Conservation (phyloP, 2,113 vertebrate species). For the Craseonycteris thonglongyai region DNA sequence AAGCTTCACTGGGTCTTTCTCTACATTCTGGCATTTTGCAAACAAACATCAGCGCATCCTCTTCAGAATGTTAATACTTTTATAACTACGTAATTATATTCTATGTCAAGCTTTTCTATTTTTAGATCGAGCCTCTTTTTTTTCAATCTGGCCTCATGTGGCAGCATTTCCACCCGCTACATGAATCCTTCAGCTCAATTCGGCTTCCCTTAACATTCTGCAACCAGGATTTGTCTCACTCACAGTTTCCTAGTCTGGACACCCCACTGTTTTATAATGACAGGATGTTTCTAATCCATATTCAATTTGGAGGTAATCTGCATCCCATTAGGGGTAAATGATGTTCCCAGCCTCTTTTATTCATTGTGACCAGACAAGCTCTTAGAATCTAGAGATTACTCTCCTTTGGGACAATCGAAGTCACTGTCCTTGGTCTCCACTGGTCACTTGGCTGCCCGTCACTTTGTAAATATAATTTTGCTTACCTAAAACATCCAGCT, state of each 20-base stretch:
- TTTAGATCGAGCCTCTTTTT: not conserved
- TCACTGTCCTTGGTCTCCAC: not conserved
- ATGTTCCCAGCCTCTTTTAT: not conserved
- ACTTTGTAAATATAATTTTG: not conserved
- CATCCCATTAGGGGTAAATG: not conserved
- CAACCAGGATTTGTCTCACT: not conserved
- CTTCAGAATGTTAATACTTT: not conserved
- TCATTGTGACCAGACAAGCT: not conserved
- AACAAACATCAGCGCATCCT: not conserved
- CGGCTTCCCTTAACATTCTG: not conserved
- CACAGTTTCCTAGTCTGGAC: not conserved
- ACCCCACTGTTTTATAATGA: not conserved
- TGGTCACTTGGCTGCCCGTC: not conserved
- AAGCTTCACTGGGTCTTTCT: not conserved
- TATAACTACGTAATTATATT: not conserved
- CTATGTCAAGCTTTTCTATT: not conserved
- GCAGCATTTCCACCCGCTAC: not conserved
- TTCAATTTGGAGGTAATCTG: not conserved
- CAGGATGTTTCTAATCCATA: not conserved
- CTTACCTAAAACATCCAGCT: not conserved
- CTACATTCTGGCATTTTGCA: not conserved
- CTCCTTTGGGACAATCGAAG: not conserved
- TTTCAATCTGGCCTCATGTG: not conserved
- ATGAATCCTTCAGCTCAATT: not conserved
- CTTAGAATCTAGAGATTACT: not conserved